Base-by-base conservation (phyloP, 2,113 vertebrate genomes). In the Pica pica region DNA sequence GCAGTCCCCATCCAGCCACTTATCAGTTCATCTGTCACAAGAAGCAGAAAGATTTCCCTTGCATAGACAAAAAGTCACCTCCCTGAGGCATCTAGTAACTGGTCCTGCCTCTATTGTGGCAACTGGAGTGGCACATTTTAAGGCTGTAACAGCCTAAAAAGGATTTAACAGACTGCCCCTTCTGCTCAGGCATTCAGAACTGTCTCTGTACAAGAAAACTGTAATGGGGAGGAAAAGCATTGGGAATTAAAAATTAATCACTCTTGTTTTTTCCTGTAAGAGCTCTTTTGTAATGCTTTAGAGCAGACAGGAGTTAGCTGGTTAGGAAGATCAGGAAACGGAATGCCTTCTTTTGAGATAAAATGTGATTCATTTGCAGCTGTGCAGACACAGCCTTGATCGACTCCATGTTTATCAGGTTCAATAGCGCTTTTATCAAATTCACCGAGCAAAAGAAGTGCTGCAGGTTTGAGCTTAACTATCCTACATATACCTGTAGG, bases 11-110 rank as follows among this genome's bases (percentile, higher is more conserved):
- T 93, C 60, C 93, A 92, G 86, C 41, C 86, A 81, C 80, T 94
- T 92, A 90, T n/a, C 93, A 90, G 47, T 83, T 95, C 16, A 74
- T 64, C 68, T 92, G 89, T 91, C 91, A 89, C 33, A 64, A 81
- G 89, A 70, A 92, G 69, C 60, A 78, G 76, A 81, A 92, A 89
- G 73, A 84, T 90, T 89, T 60, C 69, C 64, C 56, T 78, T 56
- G 60, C 69, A 71, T 0, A 74, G 86, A 59, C 64, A 89, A 81
- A 86, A 94, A 87, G 68, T 83, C 89, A 95, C 22, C 52, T 92
- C 91, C 63, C 80, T 7, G 30, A 63, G 86, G 86, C 52, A 44
- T 60, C 35, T 77, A 22, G 46, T 77, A 80, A 70, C 63, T 28
- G 26, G 33, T 90, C 47, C 76, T 77, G 50, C 39, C n/a, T 90